These are phyloP conservation scores for Deilephila elpenor DNA, from an alignment of 2,888 invertebrate species.

Conservation along the genomic window DNA sequence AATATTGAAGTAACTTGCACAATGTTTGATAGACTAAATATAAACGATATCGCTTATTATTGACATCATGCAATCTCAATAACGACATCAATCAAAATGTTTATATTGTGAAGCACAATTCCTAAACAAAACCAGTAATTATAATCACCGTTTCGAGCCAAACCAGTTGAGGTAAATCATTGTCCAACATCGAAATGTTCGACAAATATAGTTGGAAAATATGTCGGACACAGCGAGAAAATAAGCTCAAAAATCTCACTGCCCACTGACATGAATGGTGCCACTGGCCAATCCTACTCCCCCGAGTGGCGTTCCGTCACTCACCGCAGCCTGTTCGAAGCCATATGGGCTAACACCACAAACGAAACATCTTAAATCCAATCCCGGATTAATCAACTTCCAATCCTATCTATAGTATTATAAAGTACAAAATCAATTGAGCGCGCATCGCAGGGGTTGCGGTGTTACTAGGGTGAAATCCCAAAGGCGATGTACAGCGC, in stretches of 20 bases:
- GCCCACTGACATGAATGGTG: conserved; percentile 67
- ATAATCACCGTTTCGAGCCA: not conserved
- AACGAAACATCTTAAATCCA: conserved; percentile 60
- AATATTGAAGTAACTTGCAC: not conserved
- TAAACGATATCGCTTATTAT: not conserved
- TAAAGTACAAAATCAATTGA: conserved; percentile 63
- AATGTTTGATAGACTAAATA: no score
- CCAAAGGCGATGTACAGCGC: conserved; percentile 79
- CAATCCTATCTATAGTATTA: conserved; percentile 52
- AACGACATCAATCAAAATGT: no score
- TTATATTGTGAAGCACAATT: no score
- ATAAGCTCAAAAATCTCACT: conserved; percentile 62
- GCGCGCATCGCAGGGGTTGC: conserved; percentile 56
- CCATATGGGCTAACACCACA: conserved; percentile 72
- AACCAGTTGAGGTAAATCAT: not conserved
- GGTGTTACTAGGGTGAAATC: conserved; percentile 75
- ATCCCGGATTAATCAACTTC: conserved; percentile 48
- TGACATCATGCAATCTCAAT: not conserved
- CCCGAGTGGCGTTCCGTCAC: conserved; percentile 80
- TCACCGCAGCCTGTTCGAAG: conserved; percentile 80
- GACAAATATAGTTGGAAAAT: conserved; percentile 4
- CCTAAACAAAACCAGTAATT: not conserved
- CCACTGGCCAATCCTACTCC: conserved; percentile 77
- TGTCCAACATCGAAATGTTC: conserved; percentile 37
- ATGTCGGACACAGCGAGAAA: not conserved